phyloP scores from a whole-genome alignment of 2,797 vertebrate genomes.

The Tenualosa ilisha region DNA sequence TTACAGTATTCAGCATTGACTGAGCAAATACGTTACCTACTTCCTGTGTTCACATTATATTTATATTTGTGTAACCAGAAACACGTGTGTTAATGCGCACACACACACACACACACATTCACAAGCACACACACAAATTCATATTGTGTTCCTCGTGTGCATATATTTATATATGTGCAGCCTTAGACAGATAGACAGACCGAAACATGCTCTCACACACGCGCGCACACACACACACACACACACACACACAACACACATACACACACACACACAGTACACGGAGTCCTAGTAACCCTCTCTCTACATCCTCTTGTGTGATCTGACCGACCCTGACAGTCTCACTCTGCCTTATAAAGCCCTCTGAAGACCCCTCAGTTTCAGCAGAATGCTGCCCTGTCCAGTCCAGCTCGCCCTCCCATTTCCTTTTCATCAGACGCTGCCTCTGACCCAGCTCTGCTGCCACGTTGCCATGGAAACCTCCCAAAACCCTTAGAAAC shows the following conservation, averaged over 20 bases:
- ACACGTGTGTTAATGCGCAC: neutral
- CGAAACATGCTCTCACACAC: constrained; percentile 11
- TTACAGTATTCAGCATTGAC: neutral
- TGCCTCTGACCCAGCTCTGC: neutral
- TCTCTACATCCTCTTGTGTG: constrained; percentile 51
- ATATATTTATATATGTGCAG: neutral
- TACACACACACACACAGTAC: constrained; percentile 10
- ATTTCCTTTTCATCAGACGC: neutral
- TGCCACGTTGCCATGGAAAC: constrained; percentile 30
- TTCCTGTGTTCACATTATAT: neutral
- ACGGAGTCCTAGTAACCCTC: constrained; percentile 14
- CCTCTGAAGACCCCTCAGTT: constrained; percentile 28
- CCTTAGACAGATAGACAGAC: constrained; percentile 10
- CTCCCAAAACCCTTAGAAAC: neutral
- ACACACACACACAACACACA: neutral
- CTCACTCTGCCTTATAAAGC: constrained; percentile 42
- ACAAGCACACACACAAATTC: neutral
- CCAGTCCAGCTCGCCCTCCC: neutral
- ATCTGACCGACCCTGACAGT: constrained; percentile 43
- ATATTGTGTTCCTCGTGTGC: too few relatives aligned
- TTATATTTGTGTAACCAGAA: neutral
- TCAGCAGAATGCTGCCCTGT: constrained; percentile 25
- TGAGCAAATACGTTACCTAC: neutral
- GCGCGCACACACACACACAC: constrained; percentile 18
- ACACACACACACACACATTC: neutral